Conservation (phyloP, 2,888 invertebrate genomes). For the Platycheirus albimanus region DNA sequence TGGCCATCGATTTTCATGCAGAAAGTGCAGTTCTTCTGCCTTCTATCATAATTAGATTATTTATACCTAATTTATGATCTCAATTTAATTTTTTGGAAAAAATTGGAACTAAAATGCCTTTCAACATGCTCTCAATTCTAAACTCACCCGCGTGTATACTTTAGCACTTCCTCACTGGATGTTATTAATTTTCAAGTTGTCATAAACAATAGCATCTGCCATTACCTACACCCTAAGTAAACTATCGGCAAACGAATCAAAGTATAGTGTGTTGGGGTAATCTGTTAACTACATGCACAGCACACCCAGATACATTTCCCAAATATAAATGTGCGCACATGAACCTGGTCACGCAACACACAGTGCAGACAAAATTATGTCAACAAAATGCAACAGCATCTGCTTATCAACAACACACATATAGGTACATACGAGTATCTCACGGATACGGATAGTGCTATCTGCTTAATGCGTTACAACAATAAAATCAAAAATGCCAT, state of each 20-base stretch:
- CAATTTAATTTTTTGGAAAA: too few relatives aligned
- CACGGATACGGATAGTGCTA: constrained; percentile 4
- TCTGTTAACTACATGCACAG: constrained; percentile 22
- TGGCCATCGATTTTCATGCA: too few relatives aligned
- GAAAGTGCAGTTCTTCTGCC: too few relatives aligned
- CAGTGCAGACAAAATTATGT: constrained; percentile 44
- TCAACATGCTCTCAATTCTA: constrained; percentile 2
- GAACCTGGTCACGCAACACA: constrained; percentile 22
- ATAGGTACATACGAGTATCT: constrained; percentile 23
- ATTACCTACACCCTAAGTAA: not conserved
- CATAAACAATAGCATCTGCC: constrained; percentile 24
- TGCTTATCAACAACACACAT: constrained; percentile 27
- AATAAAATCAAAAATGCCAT: constrained; percentile 29
- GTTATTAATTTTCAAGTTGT: not conserved
- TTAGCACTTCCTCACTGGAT: constrained; percentile 4
- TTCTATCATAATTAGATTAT: too few relatives aligned
- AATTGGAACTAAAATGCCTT: too few relatives aligned
- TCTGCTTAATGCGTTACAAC: constrained; percentile 34
- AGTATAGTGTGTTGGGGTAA: constrained; percentile 21
- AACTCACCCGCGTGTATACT: not conserved
- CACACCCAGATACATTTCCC: not conserved
- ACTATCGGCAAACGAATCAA: constrained; percentile 6
- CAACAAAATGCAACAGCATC: constrained; percentile 69
- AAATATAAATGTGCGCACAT: constrained; percentile 52
- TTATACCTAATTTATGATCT: too few relatives aligned